Conservation (phyloP, 2,113 vertebrate species). For the Sinosuthora webbiana region DNA sequence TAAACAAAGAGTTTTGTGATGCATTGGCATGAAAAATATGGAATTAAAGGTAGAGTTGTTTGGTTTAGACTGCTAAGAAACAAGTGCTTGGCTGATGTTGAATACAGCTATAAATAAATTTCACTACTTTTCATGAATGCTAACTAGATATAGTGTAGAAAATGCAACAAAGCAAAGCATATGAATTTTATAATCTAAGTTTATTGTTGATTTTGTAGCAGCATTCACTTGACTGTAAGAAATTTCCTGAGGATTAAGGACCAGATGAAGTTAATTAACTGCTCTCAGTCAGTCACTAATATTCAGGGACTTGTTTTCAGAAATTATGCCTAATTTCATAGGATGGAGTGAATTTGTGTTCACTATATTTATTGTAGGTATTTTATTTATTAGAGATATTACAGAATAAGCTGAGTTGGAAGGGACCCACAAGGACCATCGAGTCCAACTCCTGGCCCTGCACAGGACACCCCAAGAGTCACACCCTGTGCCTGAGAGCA, state of each 20-base stretch:
- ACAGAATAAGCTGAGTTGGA: not conserved
- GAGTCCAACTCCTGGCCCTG: not conserved
- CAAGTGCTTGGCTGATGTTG: not conserved
- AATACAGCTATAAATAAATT: not conserved
- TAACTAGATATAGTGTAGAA: not conserved
- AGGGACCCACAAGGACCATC: not conserved
- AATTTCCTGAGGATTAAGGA: not conserved
- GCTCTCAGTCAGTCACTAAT: not conserved
- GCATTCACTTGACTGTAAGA: not conserved
- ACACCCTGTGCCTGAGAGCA: not conserved
- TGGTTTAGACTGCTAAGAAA: not conserved
- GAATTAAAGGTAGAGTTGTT: not conserved
- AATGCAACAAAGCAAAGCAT: not conserved
- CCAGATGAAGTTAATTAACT: not conserved
- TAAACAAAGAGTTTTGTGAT: not conserved
- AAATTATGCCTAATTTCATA: not conserved
- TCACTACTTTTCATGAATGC: not conserved
- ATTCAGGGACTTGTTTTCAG: not conserved
- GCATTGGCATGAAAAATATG: not conserved
- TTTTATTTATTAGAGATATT: not conserved
- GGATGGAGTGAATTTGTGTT: not conserved
- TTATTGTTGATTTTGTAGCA: not conserved
- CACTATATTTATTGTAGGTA: not conserved
- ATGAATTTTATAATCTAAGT: not conserved
- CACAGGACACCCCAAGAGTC: not conserved